Evolutionary conservation across 2,797 vertebrate genomes (phyloP).

Genomic region (Thripadectes ignobilis): DNA sequence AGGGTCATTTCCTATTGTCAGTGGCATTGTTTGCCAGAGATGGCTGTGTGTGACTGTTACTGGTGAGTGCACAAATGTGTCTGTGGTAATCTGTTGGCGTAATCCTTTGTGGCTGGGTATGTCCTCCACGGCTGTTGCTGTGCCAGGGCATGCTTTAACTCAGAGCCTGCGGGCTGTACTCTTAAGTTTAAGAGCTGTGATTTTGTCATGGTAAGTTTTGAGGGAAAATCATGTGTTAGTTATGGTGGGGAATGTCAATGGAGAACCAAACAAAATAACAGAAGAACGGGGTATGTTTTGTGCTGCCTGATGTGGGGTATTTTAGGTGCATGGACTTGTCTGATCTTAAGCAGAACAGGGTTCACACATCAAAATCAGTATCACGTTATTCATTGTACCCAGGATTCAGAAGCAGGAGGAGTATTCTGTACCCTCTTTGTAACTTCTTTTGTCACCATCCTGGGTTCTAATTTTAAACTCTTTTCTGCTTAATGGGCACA

Average conservation of each 20-base stretch:
- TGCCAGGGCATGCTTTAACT: conserved; percentile 42
- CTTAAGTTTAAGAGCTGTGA: conserved; percentile 58
- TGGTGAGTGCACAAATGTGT: neutral
- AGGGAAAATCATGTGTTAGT: conserved; percentile 66
- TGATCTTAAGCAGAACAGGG: neutral
- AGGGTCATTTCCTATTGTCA: neutral
- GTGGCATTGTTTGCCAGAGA: neutral
- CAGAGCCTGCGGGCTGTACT: conserved; percentile 44
- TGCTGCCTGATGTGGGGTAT: neutral
- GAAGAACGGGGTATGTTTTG: neutral
- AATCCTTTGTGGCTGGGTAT: conserved; percentile 38
- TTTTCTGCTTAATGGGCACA: neutral
- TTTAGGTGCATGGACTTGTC: neutral
- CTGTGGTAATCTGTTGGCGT: conserved; percentile 26
- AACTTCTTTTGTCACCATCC: neutral
- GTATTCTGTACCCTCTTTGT: neutral
- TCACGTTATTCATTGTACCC: neutral
- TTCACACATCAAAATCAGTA: neutral
- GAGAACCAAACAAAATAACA: conserved; percentile 12
- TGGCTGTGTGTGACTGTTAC: neutral
- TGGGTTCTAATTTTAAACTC: neutral
- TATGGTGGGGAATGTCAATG: conserved; percentile 54
- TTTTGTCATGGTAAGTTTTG: conserved; percentile 67
- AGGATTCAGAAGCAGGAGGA: neutral
- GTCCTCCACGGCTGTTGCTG: neutral